Evolutionary conservation across 2,888 invertebrate species (phyloP).

Genomic region (Cryptocheilus praepositus): DNA sequence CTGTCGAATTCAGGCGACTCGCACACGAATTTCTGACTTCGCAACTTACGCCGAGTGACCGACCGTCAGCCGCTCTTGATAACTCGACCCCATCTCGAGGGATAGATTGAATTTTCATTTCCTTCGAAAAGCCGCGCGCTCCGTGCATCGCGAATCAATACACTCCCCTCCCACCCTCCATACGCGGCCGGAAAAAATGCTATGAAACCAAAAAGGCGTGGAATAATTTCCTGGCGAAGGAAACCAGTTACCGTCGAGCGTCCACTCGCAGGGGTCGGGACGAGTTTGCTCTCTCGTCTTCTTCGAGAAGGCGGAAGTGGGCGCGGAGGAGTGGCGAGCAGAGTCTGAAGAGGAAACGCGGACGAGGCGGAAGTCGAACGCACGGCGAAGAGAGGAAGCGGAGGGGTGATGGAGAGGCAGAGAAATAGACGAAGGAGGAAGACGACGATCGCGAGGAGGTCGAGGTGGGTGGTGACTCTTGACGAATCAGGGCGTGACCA

Average conservation of each 20-base stretch:
- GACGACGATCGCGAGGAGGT: not conserved
- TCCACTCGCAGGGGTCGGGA: constrained; percentile 11
- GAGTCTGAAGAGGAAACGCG: not conserved
- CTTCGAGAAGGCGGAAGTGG: constrained; percentile 1
- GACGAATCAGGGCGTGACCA: constrained; percentile 52
- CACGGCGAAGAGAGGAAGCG: constrained; percentile 9
- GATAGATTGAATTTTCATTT: not conserved
- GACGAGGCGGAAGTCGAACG: constrained; percentile 6
- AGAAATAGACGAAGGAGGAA: not conserved
- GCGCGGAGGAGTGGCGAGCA: not conserved
- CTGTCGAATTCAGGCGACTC: too few species aligned
- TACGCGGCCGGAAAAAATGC: constrained; percentile 13
- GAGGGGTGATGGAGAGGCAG: too few species aligned
- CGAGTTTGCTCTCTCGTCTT: constrained; percentile 2
- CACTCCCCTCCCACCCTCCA: constrained; percentile 1
- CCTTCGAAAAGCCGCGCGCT: constrained; percentile 5
- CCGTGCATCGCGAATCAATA: not conserved
- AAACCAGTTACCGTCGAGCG: not conserved
- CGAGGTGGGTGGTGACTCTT: constrained; percentile 30
- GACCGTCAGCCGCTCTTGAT: not conserved
- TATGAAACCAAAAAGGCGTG: not conserved
- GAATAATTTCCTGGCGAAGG: constrained; percentile 14
- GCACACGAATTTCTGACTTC: too few species aligned
- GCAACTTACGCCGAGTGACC: too few species aligned
- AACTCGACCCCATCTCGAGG: not conserved